phyloP scores from a whole-genome alignment of 2,797 vertebrate genomes.

The Acanthurus lineatus region DNA sequence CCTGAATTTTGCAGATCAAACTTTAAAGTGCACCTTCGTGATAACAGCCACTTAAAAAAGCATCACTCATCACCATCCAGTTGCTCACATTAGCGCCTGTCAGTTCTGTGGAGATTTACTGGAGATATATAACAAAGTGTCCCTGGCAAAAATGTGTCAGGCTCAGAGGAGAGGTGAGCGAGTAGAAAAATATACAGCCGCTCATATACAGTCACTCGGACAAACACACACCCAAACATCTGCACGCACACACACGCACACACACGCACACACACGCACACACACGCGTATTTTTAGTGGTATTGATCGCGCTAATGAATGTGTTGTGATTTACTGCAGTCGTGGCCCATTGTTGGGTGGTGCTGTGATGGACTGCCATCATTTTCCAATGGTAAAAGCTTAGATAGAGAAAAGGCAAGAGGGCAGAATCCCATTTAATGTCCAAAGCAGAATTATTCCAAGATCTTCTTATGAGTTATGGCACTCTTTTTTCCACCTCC shows the following conservation, averaged over 20 bases:
- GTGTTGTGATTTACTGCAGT: constrained; percentile 82
- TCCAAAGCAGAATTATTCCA: constrained; percentile 70
- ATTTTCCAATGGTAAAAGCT: constrained; percentile 83
- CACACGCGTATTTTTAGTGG: constrained; percentile 67
- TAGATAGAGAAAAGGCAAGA: constrained; percentile 72
- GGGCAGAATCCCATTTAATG: constrained; percentile 77
- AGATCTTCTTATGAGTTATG: constrained; percentile 78
- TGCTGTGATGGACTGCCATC: constrained; percentile 80
- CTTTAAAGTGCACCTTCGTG: constrained; percentile 58
- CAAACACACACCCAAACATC: constrained; percentile 52
- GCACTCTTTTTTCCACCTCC: constrained; percentile 15
- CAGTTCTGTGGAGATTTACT: constrained; percentile 50
- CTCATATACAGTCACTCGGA: constrained; percentile 9
- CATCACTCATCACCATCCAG: constrained; percentile 64
- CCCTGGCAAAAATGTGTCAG: constrained; percentile 41
- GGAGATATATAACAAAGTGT: constrained; percentile 59
- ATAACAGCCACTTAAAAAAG: constrained; percentile 66
- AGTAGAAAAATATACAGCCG: constrained; percentile 24
- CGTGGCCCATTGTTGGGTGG: constrained; percentile 77
- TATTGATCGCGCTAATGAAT: constrained; percentile 85
- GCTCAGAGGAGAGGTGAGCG: constrained; percentile 32
- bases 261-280: constrained; percentile 6
- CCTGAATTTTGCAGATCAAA: constrained; percentile 42
- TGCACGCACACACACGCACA: constrained; percentile 1
- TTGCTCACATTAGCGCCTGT: constrained; percentile 60